Conservation (phyloP, 2,797 vertebrate species). For the Pelobates cultripes region DNA sequence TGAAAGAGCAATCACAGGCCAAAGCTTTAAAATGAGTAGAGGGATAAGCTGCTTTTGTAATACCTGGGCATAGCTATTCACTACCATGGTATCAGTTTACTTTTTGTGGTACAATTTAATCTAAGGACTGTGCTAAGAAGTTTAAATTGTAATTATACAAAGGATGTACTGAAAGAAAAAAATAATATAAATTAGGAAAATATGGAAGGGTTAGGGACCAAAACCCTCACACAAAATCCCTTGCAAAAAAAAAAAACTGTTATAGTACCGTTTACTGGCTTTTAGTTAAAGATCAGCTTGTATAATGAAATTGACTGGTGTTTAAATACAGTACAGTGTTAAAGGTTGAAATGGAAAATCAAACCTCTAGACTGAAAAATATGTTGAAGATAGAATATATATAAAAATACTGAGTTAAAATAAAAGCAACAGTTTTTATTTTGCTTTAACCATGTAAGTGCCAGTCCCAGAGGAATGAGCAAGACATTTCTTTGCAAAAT, state of each 20-base stretch:
- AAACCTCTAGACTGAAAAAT: slow-evolving; percentile 9
- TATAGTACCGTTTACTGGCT: not conserved
- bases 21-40: not conserved
- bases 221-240: not conserved
- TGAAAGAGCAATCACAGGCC: slow-evolving; percentile 22
- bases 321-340: slow-evolving; percentile 35
- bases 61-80: not conserved
- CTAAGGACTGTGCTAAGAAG: not conserved
- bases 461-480: too few species aligned
- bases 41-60: not conserved
- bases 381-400: too few species aligned
- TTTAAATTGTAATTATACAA: too few species aligned
- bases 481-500: slow-evolving; percentile 1
- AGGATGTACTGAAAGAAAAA: too few species aligned
- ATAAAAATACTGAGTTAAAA: slow-evolving; percentile 25
- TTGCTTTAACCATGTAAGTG: too few species aligned
- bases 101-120: not conserved
- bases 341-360: slow-evolving; percentile 27
- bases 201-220: too few species aligned
- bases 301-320: not conserved
- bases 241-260: not conserved
- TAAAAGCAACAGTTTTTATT: too few species aligned
- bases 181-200: too few species aligned
- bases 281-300: not conserved
- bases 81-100: not conserved